Evolutionary conservation across 1,140 invertebrate genomes (phyloP).

Genomic region (Zeugodacus cucurbitae): DNA sequence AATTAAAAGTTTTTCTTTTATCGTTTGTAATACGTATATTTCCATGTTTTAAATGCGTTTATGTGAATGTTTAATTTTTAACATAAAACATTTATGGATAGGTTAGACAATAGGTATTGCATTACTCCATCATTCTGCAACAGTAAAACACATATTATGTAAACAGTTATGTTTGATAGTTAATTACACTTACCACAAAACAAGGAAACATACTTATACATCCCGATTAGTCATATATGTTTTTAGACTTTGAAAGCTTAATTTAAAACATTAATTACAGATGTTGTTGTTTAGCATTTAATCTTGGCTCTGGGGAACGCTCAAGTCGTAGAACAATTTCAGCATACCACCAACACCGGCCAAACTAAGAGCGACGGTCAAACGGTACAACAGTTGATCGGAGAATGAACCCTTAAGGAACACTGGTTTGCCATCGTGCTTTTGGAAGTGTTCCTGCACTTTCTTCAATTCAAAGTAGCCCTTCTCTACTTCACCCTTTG

Average conservation of each 20-base stretch:
- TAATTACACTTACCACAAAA: background rate
- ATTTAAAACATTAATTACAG: slow-evolving; percentile 13
- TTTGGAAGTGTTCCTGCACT: slow-evolving; percentile 67
- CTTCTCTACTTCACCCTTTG: slow-evolving; percentile 58
- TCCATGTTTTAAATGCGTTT: slow-evolving; percentile 25
- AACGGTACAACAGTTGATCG: slow-evolving; percentile 70
- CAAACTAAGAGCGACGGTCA: slow-evolving; percentile 65
- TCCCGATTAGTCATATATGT: background rate
- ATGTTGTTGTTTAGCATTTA: background rate
- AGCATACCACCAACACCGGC: slow-evolving; percentile 65
- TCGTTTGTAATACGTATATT: background rate
- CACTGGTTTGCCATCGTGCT: slow-evolving; percentile 70
- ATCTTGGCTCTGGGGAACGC: slow-evolving; percentile 49
- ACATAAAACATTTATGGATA: background rate
- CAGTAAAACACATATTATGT: background rate
- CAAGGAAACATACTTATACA: background rate
- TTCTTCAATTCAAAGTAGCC: slow-evolving; percentile 63
- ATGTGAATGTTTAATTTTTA: background rate
- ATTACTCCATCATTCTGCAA: background rate
- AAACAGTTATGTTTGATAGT: background rate
- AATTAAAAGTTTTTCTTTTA: too few relatives aligned
- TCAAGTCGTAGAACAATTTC: slow-evolving; percentile 62
- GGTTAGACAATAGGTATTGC: background rate
- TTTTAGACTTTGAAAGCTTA: background rate
- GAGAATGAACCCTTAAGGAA: slow-evolving; percentile 71